A percentile compares a stretch with the other conserved stretches of the same genome.
phyloP scores from a whole-genome alignment of 2,113 vertebrate genomes.

The Apodemus sylvaticus region DNA sequence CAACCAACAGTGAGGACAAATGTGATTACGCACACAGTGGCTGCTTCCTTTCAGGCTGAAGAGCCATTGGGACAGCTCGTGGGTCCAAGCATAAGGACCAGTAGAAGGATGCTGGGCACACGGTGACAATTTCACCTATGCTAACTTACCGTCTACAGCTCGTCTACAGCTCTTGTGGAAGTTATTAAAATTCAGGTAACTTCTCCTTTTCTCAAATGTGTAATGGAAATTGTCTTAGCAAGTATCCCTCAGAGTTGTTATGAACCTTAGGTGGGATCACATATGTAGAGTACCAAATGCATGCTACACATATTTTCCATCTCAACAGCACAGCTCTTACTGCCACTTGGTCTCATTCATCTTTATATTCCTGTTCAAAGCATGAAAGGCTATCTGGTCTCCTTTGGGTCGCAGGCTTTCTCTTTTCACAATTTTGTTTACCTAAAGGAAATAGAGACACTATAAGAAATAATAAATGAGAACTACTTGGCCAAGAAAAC shows the following conservation, averaged over 20 bases:
- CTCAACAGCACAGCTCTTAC: background rate
- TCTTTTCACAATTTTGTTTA: background rate
- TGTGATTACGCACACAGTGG: background rate
- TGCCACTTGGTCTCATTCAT: background rate
- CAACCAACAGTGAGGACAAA: fast-evolving
- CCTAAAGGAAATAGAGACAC: background rate
- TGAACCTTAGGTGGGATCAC: background rate
- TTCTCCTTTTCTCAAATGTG: background rate
- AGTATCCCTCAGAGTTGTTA: background rate
- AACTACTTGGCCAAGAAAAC: background rate
- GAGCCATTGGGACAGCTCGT: fast-evolving
- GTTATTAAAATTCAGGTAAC: background rate
- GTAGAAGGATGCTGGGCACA: background rate
- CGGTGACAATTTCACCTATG: background rate
- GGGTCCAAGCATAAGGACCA: background rate
- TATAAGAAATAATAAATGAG: background rate
- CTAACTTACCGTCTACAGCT: background rate
- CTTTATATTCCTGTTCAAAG: background rate
- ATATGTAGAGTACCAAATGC: background rate
- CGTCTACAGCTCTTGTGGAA: background rate
- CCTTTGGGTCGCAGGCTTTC: background rate
- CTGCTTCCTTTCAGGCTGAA: fast-evolving
- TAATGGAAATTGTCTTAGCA: background rate
- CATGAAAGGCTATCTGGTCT: background rate
- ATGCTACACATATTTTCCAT: background rate